A percentile compares a stretch with the other conserved stretches of the same genome.
phyloP scores from a whole-genome alignment of 1,140 invertebrate genomes.

The Wasmannia auropunctata region DNA sequence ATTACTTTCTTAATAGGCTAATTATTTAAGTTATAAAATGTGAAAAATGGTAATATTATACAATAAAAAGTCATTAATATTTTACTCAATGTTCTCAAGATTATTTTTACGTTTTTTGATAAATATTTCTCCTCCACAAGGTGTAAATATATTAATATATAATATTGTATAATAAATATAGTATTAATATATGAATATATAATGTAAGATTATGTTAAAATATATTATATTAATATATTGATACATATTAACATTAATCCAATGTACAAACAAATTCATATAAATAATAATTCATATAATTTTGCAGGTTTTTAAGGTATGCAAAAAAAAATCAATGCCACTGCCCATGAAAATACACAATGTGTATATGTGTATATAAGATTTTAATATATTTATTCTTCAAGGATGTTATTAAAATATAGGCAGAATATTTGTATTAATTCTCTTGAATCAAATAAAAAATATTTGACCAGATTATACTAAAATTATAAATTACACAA shows the following conservation, averaged over 20 bases:
- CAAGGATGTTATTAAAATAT: conserved; percentile 14
- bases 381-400: not conserved
- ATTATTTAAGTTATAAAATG: not conserved
- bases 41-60: conserved; percentile 8
- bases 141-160: not conserved
- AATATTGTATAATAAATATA: not conserved
- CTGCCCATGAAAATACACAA: not conserved
- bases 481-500: not conserved
- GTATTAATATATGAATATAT: not conserved
- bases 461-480: not conserved
- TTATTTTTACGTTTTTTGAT: not conserved
- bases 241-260: not conserved
- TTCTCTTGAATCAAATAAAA: not conserved
- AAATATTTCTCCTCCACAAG: not conserved
- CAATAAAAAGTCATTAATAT: not conserved
- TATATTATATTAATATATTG: not conserved
- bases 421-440: not conserved
- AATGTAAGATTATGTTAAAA: not conserved
- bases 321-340: not conserved
- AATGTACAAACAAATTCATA: not conserved
- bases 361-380: not conserved
- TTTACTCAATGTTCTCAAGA: not conserved
- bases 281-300: too few species aligned
- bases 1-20: not conserved
- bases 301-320: not conserved